These are phyloP conservation scores for Masticophis lateralis DNA, from an alignment of 2,797 vertebrate species.

Conservation along the genomic window DNA sequence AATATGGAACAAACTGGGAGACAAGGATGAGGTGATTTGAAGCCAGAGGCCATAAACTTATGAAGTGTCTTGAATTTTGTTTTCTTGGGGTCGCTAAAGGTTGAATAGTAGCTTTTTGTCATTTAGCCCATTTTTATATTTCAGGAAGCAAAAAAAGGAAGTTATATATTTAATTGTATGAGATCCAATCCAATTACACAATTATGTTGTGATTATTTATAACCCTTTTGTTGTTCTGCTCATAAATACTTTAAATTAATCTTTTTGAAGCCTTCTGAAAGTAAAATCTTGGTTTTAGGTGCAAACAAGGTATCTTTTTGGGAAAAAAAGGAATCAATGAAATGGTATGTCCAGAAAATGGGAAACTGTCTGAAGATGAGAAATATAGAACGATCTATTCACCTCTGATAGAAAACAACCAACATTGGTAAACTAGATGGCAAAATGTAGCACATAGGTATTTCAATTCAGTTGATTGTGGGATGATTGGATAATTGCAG, in stretches of 20 bases:
- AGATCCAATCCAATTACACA: not conserved
- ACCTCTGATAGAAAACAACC: fast-evolving
- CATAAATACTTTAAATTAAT: not conserved
- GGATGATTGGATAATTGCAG: conserved; percentile 38
- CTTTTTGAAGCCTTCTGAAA: not conserved
- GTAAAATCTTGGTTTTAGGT: not conserved
- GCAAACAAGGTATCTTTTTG: not conserved
- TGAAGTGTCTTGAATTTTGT: not conserved
- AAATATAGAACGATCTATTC: not conserved
- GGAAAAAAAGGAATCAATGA: not conserved
- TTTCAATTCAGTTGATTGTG: conserved; percentile 33
- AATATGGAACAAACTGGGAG: not conserved
- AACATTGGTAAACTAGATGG: not conserved
- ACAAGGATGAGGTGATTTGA: not conserved
- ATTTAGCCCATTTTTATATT: not conserved
- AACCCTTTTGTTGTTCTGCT: not conserved
- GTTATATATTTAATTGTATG: not conserved
- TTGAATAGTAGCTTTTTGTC: not conserved
- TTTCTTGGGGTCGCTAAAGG: not conserved
- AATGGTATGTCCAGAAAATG: not conserved
- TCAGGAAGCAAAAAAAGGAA: not conserved
- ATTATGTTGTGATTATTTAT: not conserved
- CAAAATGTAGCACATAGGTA: not conserved
- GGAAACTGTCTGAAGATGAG: not conserved
- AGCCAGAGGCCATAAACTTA: not conserved